Evolutionary conservation across 2,113 vertebrate genomes (phyloP).

Genomic region (Myrmophylax atrothorax): DNA sequence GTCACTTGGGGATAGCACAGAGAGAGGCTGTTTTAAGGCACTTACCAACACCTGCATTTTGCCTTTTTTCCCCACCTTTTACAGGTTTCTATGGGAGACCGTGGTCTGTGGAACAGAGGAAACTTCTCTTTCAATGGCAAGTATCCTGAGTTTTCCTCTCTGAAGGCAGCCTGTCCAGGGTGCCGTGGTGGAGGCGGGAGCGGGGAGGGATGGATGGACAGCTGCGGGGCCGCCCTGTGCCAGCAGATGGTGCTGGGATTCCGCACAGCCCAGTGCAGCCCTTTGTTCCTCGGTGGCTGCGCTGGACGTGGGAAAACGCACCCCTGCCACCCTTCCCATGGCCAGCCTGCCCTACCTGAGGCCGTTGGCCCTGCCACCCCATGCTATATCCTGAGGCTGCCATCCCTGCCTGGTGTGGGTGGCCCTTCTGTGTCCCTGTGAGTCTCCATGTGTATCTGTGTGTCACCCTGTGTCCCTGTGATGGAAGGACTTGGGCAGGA

Average conservation of each 20-base stretch:
- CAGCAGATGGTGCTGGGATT: slow-evolving; percentile 9
- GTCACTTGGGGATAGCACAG: background rate
- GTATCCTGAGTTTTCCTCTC: slow-evolving; percentile 11
- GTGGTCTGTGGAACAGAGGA: slow-evolving; percentile 88
- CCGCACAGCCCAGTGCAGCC: background rate
- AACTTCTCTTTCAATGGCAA: slow-evolving; percentile 86
- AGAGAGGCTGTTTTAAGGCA: background rate
- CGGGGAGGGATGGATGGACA: background rate
- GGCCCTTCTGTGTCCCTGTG: background rate
- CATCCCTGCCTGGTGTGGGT: background rate
- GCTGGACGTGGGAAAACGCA: background rate
- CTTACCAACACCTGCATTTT: background rate
- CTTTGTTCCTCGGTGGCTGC: background rate
- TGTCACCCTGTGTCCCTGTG: background rate
- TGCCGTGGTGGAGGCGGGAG: background rate
- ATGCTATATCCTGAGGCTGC: background rate
- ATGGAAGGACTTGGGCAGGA: background rate
- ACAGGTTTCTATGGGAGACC: slow-evolving; percentile 88
- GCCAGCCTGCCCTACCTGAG: background rate
- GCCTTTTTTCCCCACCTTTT: background rate
- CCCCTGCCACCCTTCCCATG: background rate
- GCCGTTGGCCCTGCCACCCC: background rate
- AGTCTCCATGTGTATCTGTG: background rate
- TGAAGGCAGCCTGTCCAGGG: background rate
- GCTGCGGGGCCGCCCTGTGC: background rate